These are phyloP conservation scores for Streptopelia turtur DNA, from an alignment of 2,797 vertebrate species.

Conservation along the genomic window DNA sequence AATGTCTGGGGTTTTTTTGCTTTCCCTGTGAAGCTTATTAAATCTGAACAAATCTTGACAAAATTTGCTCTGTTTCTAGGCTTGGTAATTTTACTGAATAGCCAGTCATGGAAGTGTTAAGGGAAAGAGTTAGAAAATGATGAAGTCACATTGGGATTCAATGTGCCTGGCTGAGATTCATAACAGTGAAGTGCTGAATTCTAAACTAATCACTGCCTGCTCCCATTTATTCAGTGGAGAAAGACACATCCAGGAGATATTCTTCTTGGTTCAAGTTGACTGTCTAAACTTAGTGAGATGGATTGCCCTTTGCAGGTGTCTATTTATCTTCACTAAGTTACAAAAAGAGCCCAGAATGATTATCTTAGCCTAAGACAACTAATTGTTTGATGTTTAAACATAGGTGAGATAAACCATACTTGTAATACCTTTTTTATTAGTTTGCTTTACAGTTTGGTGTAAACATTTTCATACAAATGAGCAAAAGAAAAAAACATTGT, in stretches of 20 bases:
- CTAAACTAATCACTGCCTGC: background rate
- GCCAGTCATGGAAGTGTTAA: background rate
- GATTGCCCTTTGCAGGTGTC: background rate
- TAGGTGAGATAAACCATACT: background rate
- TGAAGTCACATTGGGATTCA: background rate
- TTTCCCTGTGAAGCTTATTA: background rate
- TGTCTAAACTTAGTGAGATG: background rate
- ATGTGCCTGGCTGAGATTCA: background rate
- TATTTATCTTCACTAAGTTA: conserved; percentile 35
- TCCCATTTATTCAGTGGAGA: background rate
- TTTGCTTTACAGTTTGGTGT: background rate
- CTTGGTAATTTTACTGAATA: background rate
- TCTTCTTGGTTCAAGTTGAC: background rate
- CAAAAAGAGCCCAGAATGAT: background rate
- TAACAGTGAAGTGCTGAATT: background rate
- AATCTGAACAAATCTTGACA: background rate
- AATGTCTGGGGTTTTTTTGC: background rate
- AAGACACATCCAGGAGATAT: background rate
- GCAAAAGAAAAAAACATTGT: background rate
- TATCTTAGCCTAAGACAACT: background rate
- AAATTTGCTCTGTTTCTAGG: background rate
- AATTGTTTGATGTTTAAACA: background rate
- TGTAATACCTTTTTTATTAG: background rate
- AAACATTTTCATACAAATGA: background rate
- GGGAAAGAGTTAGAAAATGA: background rate